phyloP scores from a whole-genome alignment of 2,113 vertebrate genomes.

The Rhynchomys soricoides region DNA sequence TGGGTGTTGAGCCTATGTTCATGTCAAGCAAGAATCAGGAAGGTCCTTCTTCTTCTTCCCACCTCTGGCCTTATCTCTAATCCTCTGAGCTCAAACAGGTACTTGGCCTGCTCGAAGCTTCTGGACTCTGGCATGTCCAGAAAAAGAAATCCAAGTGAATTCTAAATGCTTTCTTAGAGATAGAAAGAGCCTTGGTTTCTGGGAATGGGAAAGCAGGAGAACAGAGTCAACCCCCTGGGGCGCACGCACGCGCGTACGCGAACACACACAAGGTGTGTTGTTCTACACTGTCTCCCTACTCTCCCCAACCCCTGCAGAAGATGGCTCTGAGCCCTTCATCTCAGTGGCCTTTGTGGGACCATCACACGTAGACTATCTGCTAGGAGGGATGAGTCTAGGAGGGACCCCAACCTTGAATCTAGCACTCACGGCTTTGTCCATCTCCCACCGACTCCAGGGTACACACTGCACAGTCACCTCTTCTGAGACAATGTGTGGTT shows the following conservation, averaged over 20 bases:
- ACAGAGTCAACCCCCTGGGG: background rate
- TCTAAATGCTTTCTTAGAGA: background rate
- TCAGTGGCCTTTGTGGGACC: background rate
- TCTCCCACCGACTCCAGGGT: background rate
- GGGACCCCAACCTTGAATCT: background rate
- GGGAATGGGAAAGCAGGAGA: background rate
- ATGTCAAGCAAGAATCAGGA: background rate
- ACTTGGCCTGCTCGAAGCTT: accelerated
- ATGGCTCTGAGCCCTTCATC: background rate
- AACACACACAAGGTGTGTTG: accelerated
- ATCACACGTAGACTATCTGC: background rate
- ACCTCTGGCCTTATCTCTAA: background rate
- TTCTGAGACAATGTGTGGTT: background rate
- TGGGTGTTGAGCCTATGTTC: background rate
- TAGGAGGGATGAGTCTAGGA: background rate
- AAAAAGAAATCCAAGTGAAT: background rate
- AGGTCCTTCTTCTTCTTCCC: background rate
- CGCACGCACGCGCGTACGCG: too few relatives aligned
- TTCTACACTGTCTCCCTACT: too few relatives aligned
- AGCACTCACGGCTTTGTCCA: accelerated
- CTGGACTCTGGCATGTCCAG: background rate
- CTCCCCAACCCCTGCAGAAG: background rate
- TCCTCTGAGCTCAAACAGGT: too few relatives aligned
- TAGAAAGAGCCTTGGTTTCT: background rate
- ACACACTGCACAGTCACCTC: background rate